Evolutionary conservation across 2,888 invertebrate species (phyloP).

Genomic region (Heteropelma amictum): DNA sequence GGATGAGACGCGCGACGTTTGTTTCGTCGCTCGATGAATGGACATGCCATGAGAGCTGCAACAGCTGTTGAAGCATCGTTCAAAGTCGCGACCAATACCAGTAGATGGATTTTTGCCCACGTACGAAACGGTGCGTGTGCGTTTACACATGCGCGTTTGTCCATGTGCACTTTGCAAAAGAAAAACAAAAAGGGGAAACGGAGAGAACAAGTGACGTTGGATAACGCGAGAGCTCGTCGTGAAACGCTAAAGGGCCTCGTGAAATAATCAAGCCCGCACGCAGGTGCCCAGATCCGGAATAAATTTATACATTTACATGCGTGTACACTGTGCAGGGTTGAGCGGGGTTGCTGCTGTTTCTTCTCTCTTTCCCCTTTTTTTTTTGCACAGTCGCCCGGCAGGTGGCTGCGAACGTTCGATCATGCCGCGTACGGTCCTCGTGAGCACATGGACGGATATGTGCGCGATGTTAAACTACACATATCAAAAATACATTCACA

Average conservation of each 20-base stretch:
- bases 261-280: constrained; percentile 4
- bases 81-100: constrained; percentile 5
- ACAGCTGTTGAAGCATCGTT: not conserved
- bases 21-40: constrained; percentile 5
- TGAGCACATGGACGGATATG: not conserved
- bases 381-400: constrained; percentile 30
- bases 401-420: constrained; percentile 48
- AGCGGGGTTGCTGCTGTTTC: not conserved
- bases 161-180: not conserved
- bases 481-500: not conserved
- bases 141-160: not conserved
- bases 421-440: not conserved
- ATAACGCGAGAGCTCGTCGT: not conserved
- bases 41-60: not conserved
- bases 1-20: not conserved
- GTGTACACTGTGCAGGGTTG: not conserved
- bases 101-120: not conserved
- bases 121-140: too few species aligned
- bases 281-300: constrained; percentile 30
- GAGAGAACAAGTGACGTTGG: not conserved
- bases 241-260: not conserved
- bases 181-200: not conserved
- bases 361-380: too few species aligned
- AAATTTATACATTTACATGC: not conserved
- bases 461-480: not conserved